Percentiles rank a stretch among this genome's conserved stretches.
phyloP scores from a whole-genome alignment of 2,113 vertebrate genomes.

The Tricholaema leucomelas region DNA sequence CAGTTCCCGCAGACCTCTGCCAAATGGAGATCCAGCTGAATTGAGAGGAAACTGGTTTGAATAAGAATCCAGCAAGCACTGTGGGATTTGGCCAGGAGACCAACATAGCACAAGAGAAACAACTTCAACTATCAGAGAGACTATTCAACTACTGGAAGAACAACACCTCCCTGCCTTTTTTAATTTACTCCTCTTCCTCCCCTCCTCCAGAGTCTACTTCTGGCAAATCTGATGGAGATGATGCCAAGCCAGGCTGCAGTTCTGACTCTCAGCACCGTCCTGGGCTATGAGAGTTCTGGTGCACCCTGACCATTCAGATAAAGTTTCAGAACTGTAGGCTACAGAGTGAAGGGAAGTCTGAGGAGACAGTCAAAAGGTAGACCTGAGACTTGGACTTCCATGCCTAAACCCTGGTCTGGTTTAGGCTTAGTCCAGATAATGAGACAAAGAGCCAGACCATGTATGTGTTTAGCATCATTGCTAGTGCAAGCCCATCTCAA shows the following conservation, averaged over 20 bases:
- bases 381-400: not conserved
- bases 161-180: not conserved
- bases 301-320: not conserved
- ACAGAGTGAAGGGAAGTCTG: not conserved
- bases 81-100: slow-evolving; percentile 21
- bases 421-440: not conserved
- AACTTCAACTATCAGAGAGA: rapidly evolving
- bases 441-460: not conserved
- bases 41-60: not conserved
- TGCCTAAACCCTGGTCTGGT: not conserved
- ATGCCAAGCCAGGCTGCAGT: not conserved
- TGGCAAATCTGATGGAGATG: not conserved
- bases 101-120: not conserved
- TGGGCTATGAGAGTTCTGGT: not conserved
- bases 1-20: not conserved
- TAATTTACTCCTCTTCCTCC: too few species aligned
- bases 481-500: not conserved
- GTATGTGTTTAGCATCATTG: not conserved
- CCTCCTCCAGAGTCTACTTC: not conserved
- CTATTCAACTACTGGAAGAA: not conserved
- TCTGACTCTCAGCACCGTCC: not conserved
- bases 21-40: slow-evolving; percentile 22
- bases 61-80: not conserved
- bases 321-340: not conserved
- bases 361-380: not conserved